Conservation (phyloP, 2,888 invertebrate species). For the Calliphora vomitoria region DNA sequence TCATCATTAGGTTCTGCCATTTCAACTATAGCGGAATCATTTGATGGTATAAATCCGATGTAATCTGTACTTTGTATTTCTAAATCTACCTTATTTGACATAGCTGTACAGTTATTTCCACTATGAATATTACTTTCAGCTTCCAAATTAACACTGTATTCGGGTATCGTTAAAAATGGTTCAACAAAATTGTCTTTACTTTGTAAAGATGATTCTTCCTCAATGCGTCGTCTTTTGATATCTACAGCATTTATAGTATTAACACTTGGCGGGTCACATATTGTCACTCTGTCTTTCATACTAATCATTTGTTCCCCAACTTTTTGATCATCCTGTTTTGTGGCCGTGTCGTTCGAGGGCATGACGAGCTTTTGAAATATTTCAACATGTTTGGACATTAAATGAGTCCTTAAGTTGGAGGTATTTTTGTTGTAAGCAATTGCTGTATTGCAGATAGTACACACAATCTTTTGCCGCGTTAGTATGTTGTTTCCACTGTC, state of each 20-base stretch:
- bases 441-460: constrained; percentile 77
- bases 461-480: constrained; percentile 79
- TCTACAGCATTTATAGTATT: background rate
- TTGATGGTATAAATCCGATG: constrained; percentile 11
- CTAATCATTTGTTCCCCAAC: background rate
- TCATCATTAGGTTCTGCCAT: background rate
- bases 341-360: background rate
- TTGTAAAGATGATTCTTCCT: background rate
- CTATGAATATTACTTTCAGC: background rate
- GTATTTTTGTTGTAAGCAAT: constrained; percentile 81
- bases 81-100: background rate
- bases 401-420: constrained; percentile 79
- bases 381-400: constrained; percentile 79
- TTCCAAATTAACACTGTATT: background rate
- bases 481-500: constrained; percentile 78
- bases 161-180: constrained; percentile 9
- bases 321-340: background rate
- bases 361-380: constrained; percentile 75
- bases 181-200: background rate
- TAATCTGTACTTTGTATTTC: constrained; percentile 8
- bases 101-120: background rate
- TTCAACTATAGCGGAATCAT: constrained; percentile 2
- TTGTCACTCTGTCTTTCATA: background rate
- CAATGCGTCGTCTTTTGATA: constrained; percentile 5
- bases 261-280: background rate